Percentiles rank a stretch among this genome's conserved stretches.
Conservation (phyloP, 1,140 invertebrate genomes). For the Phymorhynchus buccinoides region DNA sequence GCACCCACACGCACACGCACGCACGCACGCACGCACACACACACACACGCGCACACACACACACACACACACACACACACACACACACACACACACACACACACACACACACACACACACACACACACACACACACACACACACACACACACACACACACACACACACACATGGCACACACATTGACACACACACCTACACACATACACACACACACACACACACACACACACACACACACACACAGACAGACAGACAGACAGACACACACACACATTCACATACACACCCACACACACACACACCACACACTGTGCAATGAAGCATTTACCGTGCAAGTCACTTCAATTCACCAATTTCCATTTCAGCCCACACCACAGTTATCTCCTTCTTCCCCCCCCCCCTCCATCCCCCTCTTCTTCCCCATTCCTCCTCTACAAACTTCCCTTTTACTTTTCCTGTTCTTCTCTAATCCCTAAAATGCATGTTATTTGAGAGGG, state of each 20-base stretch:
- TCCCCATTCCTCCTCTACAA: too few relatives aligned
- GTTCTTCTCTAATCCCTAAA: too few relatives aligned
- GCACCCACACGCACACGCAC: not conserved
- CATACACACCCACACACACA: not conserved
- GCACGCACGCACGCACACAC: not conserved
- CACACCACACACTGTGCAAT: too few relatives aligned
- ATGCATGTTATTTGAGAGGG: too few relatives aligned
- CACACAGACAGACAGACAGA: not conserved
- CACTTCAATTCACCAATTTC: too few relatives aligned
- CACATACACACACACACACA: not conserved
- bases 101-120: not conserved
- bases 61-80: not conserved
- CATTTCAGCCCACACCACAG: too few relatives aligned
- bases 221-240: not conserved
- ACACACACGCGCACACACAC: not conserved
- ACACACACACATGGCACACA: not conserved
- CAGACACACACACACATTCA: too few relatives aligned
- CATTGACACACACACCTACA: not conserved
- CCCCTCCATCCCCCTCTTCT: too few relatives aligned
- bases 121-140: not conserved
- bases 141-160: slow-evolving; percentile 8
- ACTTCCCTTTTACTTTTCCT: too few relatives aligned
- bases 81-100: not conserved
- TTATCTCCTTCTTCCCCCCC: too few relatives aligned
- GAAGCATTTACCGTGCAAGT: too few relatives aligned